Base-by-base conservation (phyloP, 1,140 invertebrate species). In the Drosophila tropicalis region DNA sequence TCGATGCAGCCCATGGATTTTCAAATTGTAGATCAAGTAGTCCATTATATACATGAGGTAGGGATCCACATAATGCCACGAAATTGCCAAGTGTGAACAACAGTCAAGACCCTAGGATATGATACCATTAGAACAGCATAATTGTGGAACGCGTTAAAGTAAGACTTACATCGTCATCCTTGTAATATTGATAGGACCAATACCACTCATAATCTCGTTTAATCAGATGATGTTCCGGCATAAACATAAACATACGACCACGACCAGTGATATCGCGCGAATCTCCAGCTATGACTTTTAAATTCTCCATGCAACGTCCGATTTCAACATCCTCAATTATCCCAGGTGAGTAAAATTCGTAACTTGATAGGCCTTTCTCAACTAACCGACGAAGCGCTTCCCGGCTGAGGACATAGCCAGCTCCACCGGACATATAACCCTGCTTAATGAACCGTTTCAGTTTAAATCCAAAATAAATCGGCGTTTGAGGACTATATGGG, bases 1-100 rank as follows among this genome's bases (percentile, higher is more conserved):
- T 40, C 67, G 32, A 12, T 56, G 41, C 6, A 79, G 6, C 19
- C 97, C 98, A 89, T 96, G 99, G 0, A 98, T 97, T 64, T 97
- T 94, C 34, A 99, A 92, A 90, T 99, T 98, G 91, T 99, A 99
- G 70, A 99, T 96, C n/a, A 99, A 93, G 92, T 99, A 99, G 73
- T 99, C 98, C 32, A 99, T 90, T 1, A 98, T 96, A 91, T 99
- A 99, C 97, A 99, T 98, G 92, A 96, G 94, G 77, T 97, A 96
- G 0, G 98, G 97, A 7, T 94, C 94, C 0, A 99, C 96, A 85
- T 99, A 99, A 91, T 99, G 98, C 93, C 99, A 99, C 0, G 98
- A 98, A n/a, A 99, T 95, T 0, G 98, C 98, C 90, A 96, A 96
- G 89, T 99, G 98, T 9, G 97, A 98, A 92, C 98, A 99, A 90